Percentiles rank a stretch among this genome's conserved stretches.
Conservation (phyloP, 2,797 vertebrate species). For the Odontamblyopus lacepedii region DNA sequence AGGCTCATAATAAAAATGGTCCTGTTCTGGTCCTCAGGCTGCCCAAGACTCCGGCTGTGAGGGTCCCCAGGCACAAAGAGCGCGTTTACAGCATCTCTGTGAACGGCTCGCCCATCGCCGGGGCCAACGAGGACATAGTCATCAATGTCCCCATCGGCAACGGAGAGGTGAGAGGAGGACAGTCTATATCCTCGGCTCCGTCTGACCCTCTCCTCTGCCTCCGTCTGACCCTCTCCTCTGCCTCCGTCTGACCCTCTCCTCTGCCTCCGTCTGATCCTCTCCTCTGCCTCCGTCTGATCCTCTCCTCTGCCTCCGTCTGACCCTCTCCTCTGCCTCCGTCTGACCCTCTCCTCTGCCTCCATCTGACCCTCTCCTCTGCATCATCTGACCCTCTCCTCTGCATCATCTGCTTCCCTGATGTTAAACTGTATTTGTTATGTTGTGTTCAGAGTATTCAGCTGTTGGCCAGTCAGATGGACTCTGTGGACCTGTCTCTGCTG, state of each 20-base stretch:
- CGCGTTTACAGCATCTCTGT: conserved; percentile 81
- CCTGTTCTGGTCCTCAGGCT: conserved; percentile 61
- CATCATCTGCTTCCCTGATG: neutral
- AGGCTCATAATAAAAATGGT: no score
- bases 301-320: no score
- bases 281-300: no score
- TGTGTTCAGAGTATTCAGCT: conserved; percentile 75
- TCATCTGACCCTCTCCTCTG: no score
- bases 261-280: no score
- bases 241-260: no score
- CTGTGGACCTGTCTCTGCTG: conserved; percentile 73
- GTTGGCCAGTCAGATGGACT: conserved; percentile 80
- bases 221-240: no score
- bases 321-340: no score
- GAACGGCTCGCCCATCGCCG: conserved; percentile 78
- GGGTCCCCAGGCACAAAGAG: conserved; percentile 78
- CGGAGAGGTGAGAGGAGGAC: conserved; percentile 72
- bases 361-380: no score
- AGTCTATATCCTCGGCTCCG: neutral
- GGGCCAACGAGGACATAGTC: conserved; percentile 66
- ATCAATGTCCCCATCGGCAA: conserved; percentile 79
- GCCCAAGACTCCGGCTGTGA: conserved; percentile 75
- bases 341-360: no score
- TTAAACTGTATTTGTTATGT: neutral
- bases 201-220: neutral